Base-by-base conservation (phyloP, 2,888 invertebrate species). In the Monopis laevigella region DNA sequence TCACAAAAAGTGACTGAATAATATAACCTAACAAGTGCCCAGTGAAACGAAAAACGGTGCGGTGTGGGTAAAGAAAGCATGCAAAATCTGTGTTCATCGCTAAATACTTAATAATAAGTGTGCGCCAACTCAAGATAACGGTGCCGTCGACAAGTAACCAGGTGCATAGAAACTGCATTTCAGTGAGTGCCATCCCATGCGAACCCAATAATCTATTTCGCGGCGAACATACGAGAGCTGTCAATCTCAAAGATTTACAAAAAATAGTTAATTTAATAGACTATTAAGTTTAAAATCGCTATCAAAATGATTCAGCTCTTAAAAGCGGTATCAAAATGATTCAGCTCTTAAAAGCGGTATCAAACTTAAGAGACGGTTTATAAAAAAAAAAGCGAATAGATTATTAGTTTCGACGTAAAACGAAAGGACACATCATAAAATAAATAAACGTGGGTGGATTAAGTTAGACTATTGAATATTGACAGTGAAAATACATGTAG, bases 371-470 rank as follows among this genome's bases (percentile, higher is more conserved):
- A n/a, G n/a, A n/a, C n/a, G n/a, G n/a, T n/a, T n/a, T n/a, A n/a
- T n/a, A n/a, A n/a, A n/a, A n/a, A n/a, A n/a, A n/a, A n/a, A n/a
- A n/a, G n/a, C n/a, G n/a, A n/a, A n/a, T n/a, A n/a, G n/a, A n/a
- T n/a, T n/a, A n/a, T n/a, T n/a, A n/a, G n/a, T n/a, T n/a, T n/a
- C n/a, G n/a, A n/a, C n/a, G n/a, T n/a, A n/a, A n/a, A n/a, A n/a
- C n/a, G n/a, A n/a, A n/a, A n/a, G n/a, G n/a, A n/a, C n/a, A n/a
- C n/a, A n/a, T n/a, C n/a, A n/a, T n/a, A n/a, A n/a, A n/a, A n/a
- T n/a, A n/a, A n/a, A n/a, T n/a, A n/a, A n/a, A n/a, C 83, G 86
- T 86, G 86, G 85, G 85, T 86, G 85, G 82, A 64, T 59, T 42
- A 59, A 58, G 60, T 38, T 11, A 14, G 19, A 45, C 16, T 26